phyloP scores from a whole-genome alignment of 2,113 vertebrate species.

The Donacobius atricapilla region DNA sequence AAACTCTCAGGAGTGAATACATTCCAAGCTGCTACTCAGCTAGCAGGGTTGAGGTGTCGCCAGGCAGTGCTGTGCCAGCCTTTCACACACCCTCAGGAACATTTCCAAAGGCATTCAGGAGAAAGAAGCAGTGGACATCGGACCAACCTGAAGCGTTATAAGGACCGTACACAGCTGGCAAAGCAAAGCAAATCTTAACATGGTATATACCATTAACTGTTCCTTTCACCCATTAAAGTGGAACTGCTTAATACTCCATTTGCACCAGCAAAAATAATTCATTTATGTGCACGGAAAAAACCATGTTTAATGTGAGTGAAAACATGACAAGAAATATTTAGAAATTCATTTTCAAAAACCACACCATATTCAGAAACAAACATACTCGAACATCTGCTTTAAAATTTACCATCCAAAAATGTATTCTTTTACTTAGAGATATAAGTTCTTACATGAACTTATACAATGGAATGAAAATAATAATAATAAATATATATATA shows the following conservation, averaged over 20 bases:
- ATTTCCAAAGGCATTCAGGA: background rate
- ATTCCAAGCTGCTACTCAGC: background rate
- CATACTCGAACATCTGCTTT: background rate
- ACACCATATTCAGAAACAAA: background rate
- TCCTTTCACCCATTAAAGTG: background rate
- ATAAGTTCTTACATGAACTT: background rate
- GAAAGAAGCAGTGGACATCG: background rate
- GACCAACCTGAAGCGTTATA: background rate
- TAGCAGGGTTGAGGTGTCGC: background rate
- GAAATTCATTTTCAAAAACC: background rate
- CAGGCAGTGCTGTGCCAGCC: background rate
- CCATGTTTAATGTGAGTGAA: background rate
- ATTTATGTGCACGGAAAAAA: background rate
- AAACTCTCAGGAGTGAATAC: conserved; percentile 42
- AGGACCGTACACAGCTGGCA: background rate
- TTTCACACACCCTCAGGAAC: background rate
- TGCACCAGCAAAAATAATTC: background rate
- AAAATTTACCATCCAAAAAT: background rate
- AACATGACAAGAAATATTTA: background rate
- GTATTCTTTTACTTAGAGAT: background rate
- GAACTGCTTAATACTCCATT: background rate
- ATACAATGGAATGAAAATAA: background rate
- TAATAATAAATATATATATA: background rate
- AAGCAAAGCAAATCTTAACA: background rate
- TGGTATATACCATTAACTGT: background rate